Evolutionary conservation across 2,113 vertebrate species (phyloP).

Genomic region (Bubo bubo): DNA sequence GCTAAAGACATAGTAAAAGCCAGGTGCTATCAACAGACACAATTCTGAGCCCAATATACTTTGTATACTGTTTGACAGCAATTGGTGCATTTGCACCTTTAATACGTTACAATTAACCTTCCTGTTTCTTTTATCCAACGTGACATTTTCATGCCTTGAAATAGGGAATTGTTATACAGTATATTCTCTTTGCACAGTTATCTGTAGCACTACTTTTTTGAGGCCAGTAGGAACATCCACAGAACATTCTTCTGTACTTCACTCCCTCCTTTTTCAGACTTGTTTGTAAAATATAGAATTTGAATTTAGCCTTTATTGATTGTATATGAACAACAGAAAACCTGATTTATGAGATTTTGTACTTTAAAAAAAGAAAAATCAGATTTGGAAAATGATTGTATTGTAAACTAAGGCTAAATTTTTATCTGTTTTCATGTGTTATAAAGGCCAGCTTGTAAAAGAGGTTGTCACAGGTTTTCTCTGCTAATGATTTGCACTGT

Average conservation of each 20-base stretch:
- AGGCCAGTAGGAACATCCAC: conserved; percentile 90
- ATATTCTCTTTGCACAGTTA: conserved; percentile 84
- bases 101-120: conserved; percentile 75
- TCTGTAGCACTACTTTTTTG: conserved; percentile 90
- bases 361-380: conserved; percentile 84
- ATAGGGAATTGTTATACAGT: conserved; percentile 80
- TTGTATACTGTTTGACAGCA: conserved; percentile 79
- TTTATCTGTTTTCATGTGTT: conserved; percentile 87
- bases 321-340: conserved; percentile 96
- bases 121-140: conserved; percentile 71
- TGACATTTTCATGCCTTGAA: conserved; percentile 83
- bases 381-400: conserved; percentile 96
- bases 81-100: conserved; percentile 76
- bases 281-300: conserved; percentile 93
- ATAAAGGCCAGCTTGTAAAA: conserved; percentile 92
- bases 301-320: conserved; percentile 96
- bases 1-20: conserved; percentile 84
- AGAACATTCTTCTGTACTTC: conserved; percentile 83
- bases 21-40: conserved; percentile 86
- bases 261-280: conserved; percentile 89
- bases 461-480: conserved; percentile 89
- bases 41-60: conserved; percentile 84
- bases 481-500: conserved; percentile 91
- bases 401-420: conserved; percentile 96
- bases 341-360: conserved; percentile 96